phyloP scores from a whole-genome alignment of 2,797 vertebrate genomes.

The Phataginus tetradactyla region DNA sequence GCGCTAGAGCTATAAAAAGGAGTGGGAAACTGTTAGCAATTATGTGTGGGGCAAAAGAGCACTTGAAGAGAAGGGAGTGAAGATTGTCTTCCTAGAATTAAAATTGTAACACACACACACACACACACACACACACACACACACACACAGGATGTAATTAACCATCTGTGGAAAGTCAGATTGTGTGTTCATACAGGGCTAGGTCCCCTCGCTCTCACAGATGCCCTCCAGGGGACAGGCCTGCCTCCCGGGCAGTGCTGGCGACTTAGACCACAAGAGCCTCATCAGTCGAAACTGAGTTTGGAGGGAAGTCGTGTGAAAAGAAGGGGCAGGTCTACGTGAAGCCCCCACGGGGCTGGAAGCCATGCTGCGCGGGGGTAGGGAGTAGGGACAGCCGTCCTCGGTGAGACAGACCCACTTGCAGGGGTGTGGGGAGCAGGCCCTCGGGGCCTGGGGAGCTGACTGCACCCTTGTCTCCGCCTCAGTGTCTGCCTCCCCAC shows the following conservation, averaged over 20 bases:
- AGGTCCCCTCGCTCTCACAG: accelerated
- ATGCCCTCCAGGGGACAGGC: neutral
- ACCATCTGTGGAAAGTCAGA: neutral
- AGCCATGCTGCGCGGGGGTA: accelerated
- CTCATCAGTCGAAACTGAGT: accelerated
- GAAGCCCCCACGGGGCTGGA: neutral
- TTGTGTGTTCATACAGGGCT: accelerated
- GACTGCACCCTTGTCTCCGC: accelerated
- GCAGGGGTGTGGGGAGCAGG: neutral
- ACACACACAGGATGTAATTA: neutral
- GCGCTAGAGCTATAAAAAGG: neutral
- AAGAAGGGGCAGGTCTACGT: neutral
- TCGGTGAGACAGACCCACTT: neutral
- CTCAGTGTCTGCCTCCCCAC: neutral
- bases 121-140: too few relatives aligned
- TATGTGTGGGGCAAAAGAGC: neutral
- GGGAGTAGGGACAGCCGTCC: too few relatives aligned
- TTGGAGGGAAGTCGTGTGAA: neutral
- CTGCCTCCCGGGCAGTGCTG: neutral
- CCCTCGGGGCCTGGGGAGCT: neutral
- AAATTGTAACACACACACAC: accelerated
- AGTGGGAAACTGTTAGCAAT: neutral
- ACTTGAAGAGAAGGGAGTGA: neutral
- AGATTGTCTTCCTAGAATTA: neutral
- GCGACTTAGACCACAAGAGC: neutral